Percentiles rank a stretch among this genome's conserved stretches.
phyloP scores from a whole-genome alignment of 2,797 vertebrate genomes.

The Sebastes dallii region DNA sequence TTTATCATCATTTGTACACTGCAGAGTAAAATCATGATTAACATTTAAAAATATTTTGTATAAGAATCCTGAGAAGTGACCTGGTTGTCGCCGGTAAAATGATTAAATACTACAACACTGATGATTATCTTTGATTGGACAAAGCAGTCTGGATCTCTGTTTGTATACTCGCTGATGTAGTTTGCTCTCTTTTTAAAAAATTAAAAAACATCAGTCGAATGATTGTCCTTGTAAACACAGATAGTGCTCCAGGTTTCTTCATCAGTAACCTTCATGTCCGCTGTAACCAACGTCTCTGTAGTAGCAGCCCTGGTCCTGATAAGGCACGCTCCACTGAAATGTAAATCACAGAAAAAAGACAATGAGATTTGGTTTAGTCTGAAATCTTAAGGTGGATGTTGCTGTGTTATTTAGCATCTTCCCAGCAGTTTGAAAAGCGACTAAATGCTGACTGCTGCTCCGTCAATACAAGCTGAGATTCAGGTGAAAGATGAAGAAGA shows the following conservation, averaged over 20 bases:
- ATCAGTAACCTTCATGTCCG: conserved; percentile 60
- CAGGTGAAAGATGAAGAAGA: not conserved
- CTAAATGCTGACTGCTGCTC: not conserved
- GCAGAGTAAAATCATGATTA: conserved; percentile 13
- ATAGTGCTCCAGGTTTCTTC: conserved; percentile 4
- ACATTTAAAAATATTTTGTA: conserved; percentile 32
- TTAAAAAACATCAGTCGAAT: not conserved
- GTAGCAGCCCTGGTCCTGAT: conserved; percentile 82
- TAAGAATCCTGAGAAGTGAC: conserved; percentile 24
- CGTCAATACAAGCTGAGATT: not conserved
- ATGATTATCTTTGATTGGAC: conserved; percentile 14
- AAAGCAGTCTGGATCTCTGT: not conserved
- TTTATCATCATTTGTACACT: conserved; percentile 13
- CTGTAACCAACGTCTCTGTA: conserved; percentile 63
- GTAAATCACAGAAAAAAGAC: conserved; percentile 35
- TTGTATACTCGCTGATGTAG: not conserved
- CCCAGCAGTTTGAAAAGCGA: not conserved
- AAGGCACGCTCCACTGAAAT: conserved; percentile 83
- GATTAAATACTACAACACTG: not conserved
- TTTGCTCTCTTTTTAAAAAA: not conserved
- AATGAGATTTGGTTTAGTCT: not conserved
- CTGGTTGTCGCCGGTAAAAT: not conserved
- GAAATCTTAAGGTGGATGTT: not conserved
- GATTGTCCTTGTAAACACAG: not conserved
- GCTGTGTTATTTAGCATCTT: not conserved